phyloP scores from a whole-genome alignment of 1,140 invertebrate species.

The Helicoverpa zea region DNA sequence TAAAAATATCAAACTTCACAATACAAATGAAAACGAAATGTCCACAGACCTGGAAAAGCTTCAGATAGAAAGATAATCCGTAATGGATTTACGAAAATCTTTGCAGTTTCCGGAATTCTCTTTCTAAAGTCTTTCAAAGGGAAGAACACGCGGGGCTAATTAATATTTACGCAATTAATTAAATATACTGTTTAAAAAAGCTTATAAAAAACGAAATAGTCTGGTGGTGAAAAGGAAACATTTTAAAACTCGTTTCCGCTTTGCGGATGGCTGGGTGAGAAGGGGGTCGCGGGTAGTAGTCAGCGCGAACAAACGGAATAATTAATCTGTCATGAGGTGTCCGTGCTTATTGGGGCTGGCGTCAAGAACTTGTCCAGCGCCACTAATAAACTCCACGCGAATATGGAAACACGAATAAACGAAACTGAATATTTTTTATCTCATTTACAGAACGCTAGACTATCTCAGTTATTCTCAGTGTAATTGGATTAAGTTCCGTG shows the following conservation, averaged over 20 bases:
- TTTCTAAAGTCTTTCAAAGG: constrained; percentile 17
- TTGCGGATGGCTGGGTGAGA: neutral
- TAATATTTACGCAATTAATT: neutral
- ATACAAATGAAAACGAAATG: neutral
- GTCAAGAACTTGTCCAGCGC: constrained; percentile 35
- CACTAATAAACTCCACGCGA: constrained; percentile 38
- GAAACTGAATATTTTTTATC: constrained; percentile 19
- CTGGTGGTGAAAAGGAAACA: neutral
- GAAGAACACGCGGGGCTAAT: constrained; percentile 1
- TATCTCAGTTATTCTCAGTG: constrained; percentile 10
- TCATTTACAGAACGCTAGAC: constrained; percentile 9
- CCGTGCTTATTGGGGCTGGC: constrained; percentile 53
- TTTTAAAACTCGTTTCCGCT: constrained; percentile 28
- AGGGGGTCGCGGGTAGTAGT: neutral
- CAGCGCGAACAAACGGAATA: constrained; percentile 59
- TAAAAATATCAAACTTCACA: neutral
- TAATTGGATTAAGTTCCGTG: constrained; percentile 17
- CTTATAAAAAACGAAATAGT: neutral
- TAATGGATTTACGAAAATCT: constrained; percentile 15
- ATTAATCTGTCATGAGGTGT: constrained; percentile 67
- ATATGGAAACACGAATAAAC: constrained; percentile 20
- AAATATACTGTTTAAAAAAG: constrained; percentile 11
- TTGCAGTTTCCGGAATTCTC: neutral
- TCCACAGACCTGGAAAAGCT: neutral
- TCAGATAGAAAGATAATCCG: neutral